Evolutionary conservation across 2,797 vertebrate species (phyloP).

Genomic region (Catostomus latipinnis): DNA sequence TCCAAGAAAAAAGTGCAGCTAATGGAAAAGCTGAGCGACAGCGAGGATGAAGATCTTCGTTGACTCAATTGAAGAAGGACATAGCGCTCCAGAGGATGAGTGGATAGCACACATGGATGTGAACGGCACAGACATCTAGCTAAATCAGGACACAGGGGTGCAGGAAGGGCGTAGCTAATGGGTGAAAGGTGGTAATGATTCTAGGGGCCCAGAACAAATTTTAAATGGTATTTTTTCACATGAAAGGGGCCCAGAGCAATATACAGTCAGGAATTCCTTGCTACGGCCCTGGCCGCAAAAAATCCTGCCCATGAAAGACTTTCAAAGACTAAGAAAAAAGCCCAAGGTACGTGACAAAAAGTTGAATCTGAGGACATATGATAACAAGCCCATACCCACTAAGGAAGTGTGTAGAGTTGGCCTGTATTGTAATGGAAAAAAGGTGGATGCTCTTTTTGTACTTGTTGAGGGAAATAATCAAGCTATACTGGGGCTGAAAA

Average conservation of each 20-base stretch:
- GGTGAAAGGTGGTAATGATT: too few species aligned
- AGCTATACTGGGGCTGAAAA: slow-evolving; percentile 18
- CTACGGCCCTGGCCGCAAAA: background rate
- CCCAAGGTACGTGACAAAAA: slow-evolving; percentile 18
- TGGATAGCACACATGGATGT: slow-evolving; percentile 31
- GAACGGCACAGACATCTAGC: background rate
- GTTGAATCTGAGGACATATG: slow-evolving; percentile 24
- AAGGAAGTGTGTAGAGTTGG: slow-evolving; percentile 14
- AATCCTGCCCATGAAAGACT: slow-evolving; percentile 24
- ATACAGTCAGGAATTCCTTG: too few species aligned
- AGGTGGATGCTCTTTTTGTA: background rate
- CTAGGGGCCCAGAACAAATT: too few species aligned
- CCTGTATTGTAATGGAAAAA: background rate
- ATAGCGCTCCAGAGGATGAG: background rate
- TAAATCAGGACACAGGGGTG: slow-evolving; percentile 23
- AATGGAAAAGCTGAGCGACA: slow-evolving; percentile 23
- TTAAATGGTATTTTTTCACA: too few species aligned
- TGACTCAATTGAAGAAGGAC: background rate
- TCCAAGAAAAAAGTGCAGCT: slow-evolving; percentile 25
- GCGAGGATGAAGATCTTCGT: slow-evolving; percentile 28
- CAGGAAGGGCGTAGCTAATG: background rate
- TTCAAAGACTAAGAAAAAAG: slow-evolving; percentile 21
- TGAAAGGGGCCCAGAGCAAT: too few species aligned
- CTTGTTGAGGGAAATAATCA: slow-evolving; percentile 10
- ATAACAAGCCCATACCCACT: background rate